Conservation (phyloP, 92 coral and sea anemone genomes). For the Phenganax marumi region DNA sequence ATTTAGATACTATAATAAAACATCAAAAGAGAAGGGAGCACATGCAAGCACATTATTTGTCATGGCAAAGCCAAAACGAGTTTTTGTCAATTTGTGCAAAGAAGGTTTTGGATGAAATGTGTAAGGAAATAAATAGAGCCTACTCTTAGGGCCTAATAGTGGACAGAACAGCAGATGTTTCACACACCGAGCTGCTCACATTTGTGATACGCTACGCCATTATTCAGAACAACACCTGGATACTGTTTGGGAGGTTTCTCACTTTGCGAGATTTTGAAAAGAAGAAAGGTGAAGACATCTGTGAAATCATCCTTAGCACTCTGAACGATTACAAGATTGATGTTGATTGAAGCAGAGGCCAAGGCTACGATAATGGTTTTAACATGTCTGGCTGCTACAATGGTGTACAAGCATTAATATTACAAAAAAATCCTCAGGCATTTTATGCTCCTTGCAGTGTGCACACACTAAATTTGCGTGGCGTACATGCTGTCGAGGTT, state of each 20-base stretch:
- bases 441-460: not conserved
- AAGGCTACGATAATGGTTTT: not conserved
- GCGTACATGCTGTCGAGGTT: not conserved
- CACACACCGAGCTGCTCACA: constrained; percentile 27
- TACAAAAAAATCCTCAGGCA: not conserved
- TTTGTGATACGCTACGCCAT: constrained; percentile 11
- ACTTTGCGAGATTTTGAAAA: not conserved
- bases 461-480: not conserved
- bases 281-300: too few relatives aligned
- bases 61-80: constrained; percentile 34
- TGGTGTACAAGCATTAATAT: not conserved
- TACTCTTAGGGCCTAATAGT: constrained; percentile 21
- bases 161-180: not conserved
- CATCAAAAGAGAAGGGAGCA: constrained; percentile 1
- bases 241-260: constrained; percentile 10
- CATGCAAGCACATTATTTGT: constrained; percentile 37
- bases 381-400: not conserved
- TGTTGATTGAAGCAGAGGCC: not conserved
- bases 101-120: constrained; percentile 10
- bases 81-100: constrained; percentile 24
- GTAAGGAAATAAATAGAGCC: not conserved
- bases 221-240: constrained; percentile 10
- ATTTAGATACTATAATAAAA: constrained; percentile 9
- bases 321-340: not conserved
- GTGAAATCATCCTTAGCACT: not conserved